phyloP scores from a whole-genome alignment of 2,113 vertebrate genomes.

The Laticauda laticaudata region DNA sequence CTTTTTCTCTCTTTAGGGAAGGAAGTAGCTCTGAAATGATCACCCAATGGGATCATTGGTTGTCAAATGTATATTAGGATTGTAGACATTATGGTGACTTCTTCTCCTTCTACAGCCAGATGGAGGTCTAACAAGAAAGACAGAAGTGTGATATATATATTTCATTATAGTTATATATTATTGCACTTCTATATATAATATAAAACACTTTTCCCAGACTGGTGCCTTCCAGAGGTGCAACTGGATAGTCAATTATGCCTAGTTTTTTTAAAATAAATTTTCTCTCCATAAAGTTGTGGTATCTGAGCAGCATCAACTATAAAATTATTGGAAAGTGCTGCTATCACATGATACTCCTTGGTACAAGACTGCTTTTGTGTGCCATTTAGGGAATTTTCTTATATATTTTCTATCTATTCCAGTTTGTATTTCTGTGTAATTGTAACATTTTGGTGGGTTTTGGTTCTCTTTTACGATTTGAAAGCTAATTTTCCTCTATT shows the following conservation, averaged over 20 bases:
- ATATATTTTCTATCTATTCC: neutral
- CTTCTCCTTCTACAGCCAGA: neutral
- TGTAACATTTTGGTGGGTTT: constrained; percentile 30
- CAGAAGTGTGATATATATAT: neutral
- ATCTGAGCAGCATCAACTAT: neutral
- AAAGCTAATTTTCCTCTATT: constrained; percentile 32
- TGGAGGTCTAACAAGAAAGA: neutral
- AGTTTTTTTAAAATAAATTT: neutral
- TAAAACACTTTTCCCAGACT: neutral
- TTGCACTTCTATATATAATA: neutral
- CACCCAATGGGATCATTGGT: too few relatives aligned
- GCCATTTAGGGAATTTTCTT: neutral
- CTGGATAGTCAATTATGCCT: neutral
- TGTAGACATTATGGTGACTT: neutral
- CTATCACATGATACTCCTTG: neutral
- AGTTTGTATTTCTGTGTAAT: constrained; percentile 11
- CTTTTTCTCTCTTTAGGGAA: too few relatives aligned
- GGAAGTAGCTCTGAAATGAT: too few relatives aligned
- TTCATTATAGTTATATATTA: neutral
- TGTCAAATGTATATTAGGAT: neutral
- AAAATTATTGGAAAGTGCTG: neutral
- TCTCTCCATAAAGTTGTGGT: neutral
- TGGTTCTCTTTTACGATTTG: constrained; percentile 48
- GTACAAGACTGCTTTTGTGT: neutral
- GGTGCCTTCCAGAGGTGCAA: neutral